These are phyloP conservation scores for Ridgeia piscesae DNA, from an alignment of 1,140 invertebrate species.

Conservation along the genomic window DNA sequence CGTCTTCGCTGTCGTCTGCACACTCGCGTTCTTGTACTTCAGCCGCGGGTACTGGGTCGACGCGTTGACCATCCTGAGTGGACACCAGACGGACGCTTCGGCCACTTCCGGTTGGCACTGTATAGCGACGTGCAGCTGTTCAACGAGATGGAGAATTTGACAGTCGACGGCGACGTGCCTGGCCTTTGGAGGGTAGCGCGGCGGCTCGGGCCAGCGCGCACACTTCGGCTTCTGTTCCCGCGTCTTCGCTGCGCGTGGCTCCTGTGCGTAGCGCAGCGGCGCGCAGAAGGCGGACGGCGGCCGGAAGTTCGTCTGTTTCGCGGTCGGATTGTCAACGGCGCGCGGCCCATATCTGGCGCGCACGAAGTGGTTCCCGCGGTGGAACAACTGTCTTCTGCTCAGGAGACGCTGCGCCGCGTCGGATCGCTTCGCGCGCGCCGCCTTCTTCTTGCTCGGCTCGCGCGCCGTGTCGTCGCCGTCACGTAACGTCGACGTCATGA, in stretches of 20 bases:
- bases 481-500: background rate
- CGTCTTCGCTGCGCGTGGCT: background rate
- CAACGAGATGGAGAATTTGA: background rate
- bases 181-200: slow-evolving; percentile 7
- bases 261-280: slow-evolving; percentile 6
- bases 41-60: slow-evolving; percentile 4
- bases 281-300: slow-evolving; percentile 1
- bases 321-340: background rate
- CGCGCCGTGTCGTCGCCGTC: background rate
- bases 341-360: background rate
- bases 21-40: background rate
- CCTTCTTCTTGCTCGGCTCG: background rate
- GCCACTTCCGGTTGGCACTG: background rate
- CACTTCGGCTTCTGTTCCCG: background rate
- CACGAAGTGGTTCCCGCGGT: slow-evolving; percentile 11
- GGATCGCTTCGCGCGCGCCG: background rate
- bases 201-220: background rate
- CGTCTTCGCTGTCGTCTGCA: slow-evolving; percentile 1
- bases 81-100: background rate
- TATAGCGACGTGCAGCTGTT: background rate
- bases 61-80: background rate
- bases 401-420: background rate
- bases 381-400: background rate
- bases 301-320: background rate
- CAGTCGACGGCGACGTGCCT: slow-evolving; percentile 7